Base-by-base conservation (phyloP, 2,113 vertebrate species). In the Mormyrus lacerda region DNA sequence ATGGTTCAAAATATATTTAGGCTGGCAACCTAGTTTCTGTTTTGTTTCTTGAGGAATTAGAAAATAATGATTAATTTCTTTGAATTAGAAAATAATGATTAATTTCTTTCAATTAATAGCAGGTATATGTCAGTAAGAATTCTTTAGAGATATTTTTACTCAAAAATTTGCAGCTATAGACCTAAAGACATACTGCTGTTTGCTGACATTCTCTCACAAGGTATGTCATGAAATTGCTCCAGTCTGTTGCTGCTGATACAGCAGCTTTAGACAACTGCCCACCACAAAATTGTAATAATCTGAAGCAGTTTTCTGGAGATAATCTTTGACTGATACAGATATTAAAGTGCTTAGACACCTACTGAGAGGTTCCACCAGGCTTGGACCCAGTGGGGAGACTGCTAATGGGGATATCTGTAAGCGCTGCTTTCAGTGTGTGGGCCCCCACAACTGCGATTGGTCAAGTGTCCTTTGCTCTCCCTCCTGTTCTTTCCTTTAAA, bases 251-350 rank as follows among this genome's bases (percentile, higher is more conserved):
- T 91, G 85, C 90, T 90, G 86, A 91, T 91, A 91, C 87, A 90
- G 91, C 93, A 92, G 92, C 90, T 87, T 65, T 92, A 91, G 90
- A 88, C 90, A 79, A 45, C 58, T 65, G 85, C 89, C 92, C 88
- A 89, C 93, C 91, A 90, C 89, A 91, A 93, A 94, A 94, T 95
- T 93, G 93, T 89, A 94, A 92, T 93, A 93, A 95, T 95, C 91
- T 94, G 91, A 92, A 92, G 90, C 92, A 48, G 88, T 90, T 89
- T 87, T 83, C 85, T 88, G 82, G 89, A 42, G 85, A 44, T 88
- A 87, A 7, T 50, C 87, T 90, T 91, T 89, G 87, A 93, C 88
- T 93, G 92, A 93, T 93, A 93, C 93, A 94, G 94, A 94, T 94
- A 92, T 93, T 94, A 94, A 94, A 94, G 93, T 91, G 93, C 94